Evolutionary conservation across 53 echinoderm and acorn worm species (phyloP).

Genomic region (Luidia sarsii): DNA sequence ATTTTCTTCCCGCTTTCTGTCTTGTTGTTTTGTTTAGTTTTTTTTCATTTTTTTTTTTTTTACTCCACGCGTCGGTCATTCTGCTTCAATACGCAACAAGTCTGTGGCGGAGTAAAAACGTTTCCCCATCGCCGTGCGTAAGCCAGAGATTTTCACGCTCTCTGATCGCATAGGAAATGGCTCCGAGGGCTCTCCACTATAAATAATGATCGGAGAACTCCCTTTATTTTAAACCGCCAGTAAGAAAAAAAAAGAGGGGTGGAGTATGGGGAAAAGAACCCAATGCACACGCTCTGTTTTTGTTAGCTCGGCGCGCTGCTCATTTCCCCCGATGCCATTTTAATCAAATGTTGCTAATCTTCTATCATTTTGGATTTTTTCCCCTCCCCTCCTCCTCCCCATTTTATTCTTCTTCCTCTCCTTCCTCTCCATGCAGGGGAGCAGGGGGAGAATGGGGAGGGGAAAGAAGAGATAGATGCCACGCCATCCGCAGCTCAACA

Average conservation of each 20-base stretch:
- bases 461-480: background rate
- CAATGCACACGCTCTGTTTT: constrained; percentile 51
- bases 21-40: constrained; percentile 1
- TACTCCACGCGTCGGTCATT: constrained; percentile 23
- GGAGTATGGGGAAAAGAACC: background rate
- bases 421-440: too few relatives aligned
- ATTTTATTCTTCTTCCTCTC: too few relatives aligned
- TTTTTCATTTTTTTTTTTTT: constrained; percentile 38
- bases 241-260: too few relatives aligned
- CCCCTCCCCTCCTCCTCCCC: background rate
- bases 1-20: constrained; percentile 1
- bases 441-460: too few relatives aligned
- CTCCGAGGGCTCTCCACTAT: constrained; percentile 14
- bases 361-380: constrained; percentile 33
- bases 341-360: constrained; percentile 58
- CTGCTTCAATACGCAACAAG: constrained; percentile 60
- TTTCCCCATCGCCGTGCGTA: background rate
- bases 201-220: constrained; percentile 10
- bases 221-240: constrained; percentile 10
- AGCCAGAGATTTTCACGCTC: constrained; percentile 17
- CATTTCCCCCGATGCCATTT: constrained; percentile 35
- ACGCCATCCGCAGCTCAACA: background rate
- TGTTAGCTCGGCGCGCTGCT: constrained; percentile 18
- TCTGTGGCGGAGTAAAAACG: constrained; percentile 7
- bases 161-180: constrained; percentile 32